These are phyloP conservation scores for Raillietiella orientalis DNA, from an alignment of 2,888 invertebrate species.

Conservation along the genomic window DNA sequence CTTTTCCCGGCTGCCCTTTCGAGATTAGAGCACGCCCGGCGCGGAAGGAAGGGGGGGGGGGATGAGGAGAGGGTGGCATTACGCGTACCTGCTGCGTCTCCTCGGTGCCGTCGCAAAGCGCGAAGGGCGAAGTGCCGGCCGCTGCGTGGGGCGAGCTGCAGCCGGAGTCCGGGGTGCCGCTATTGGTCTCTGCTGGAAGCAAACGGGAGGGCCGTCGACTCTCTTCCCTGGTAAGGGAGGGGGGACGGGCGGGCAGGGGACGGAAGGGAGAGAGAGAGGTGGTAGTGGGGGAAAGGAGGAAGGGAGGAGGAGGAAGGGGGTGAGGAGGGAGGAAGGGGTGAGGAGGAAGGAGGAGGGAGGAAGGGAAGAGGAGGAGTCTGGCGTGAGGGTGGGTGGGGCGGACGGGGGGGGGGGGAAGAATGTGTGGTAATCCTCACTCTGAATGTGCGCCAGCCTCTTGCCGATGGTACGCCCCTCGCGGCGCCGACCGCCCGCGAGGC, in stretches of 20 bases:
- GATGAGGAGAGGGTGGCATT: too few species aligned
- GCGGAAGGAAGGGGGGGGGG: too few species aligned
- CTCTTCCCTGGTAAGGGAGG: too few species aligned
- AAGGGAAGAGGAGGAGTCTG: background rate
- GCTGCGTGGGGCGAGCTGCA: conserved; percentile 41
- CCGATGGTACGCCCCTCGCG: too few species aligned
- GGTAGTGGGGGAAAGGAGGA: background rate
- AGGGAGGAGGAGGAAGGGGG: background rate
- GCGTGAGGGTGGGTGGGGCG: background rate
- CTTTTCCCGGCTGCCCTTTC: too few species aligned
- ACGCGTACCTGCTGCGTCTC: too few species aligned
- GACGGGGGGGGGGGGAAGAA: background rate
- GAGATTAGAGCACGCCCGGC: too few species aligned
- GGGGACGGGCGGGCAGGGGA: conserved; percentile 3
- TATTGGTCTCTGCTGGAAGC: conserved; percentile 8
- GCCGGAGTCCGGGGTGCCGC: conserved; percentile 31
- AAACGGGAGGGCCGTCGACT: too few species aligned
- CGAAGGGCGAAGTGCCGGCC: conserved; percentile 17
- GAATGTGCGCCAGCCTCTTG: too few species aligned
- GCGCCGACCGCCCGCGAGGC: too few species aligned
- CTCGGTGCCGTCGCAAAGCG: too few species aligned
- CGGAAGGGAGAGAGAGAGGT: conserved; percentile 1
- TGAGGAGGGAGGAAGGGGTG: background rate
- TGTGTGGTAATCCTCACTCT: too few species aligned
- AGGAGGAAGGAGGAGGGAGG: background rate